Evolutionary conservation across 2,113 vertebrate genomes (phyloP), one percentile per base, ranked within the genome.

Genomic region (Colaptes auratus): DNA sequence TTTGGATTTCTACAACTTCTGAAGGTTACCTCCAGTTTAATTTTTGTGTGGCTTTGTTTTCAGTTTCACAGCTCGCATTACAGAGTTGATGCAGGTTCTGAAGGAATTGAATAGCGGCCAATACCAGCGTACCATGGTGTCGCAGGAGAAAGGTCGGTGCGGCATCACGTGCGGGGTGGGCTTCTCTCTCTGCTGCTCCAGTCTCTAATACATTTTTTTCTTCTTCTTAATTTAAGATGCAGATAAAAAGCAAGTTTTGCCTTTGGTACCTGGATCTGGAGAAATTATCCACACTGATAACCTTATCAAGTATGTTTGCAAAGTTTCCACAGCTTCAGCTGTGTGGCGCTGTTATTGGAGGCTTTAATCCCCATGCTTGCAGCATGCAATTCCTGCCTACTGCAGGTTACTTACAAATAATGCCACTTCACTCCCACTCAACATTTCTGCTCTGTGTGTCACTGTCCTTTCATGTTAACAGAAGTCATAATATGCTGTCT

Each of bases 101-200:
- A 99, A 98, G 91, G 99, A 99, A 69, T 98, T 99, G 96, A 99
- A 99, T 75, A 82, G 96, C 85, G 99, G 99, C 87, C 99, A 97
- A 98, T 99, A 99, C 14, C 98, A 99, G 27, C 98, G 99, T 58
- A 99, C 99, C 59, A 99, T 99, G 99, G 96, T 99, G 48, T 97
- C 98, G 0, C 98, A 99, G 44, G 98, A 99, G 63, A 99, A 97
- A 92, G 99, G 99, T 99, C 98, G 80, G 13, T 66, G 20, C 61
- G 42, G 27, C 42, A 20, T 56, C 33, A 24, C 91, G 10, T 30
- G 66, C 9, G 67, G 2, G 86, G 69, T 25, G 27, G 89, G 20
- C 6, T 46, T 69, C 39, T 85, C 70, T 55, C 55, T 33, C 11
- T 33, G 50, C 28, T 46, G 13, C 39, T 95, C 17, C 44, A n/a